Conservation (phyloP, 2,888 invertebrate species). For the Drosophila rubida region DNA sequence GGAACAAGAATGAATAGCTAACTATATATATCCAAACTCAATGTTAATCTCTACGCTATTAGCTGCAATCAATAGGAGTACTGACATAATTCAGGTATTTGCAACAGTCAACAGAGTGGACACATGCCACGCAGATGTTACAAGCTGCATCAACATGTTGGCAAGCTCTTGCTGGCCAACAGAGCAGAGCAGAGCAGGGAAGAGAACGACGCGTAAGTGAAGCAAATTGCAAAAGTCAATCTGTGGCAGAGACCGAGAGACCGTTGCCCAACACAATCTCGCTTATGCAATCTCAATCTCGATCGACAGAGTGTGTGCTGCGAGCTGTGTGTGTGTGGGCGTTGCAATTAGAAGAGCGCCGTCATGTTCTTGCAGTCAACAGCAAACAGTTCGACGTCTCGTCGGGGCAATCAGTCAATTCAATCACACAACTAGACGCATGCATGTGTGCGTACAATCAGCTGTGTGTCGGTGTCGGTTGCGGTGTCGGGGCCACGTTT, state of each 20-base stretch:
- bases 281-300: constrained; percentile 66
- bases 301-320: constrained; percentile 25
- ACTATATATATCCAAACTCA: too few relatives aligned
- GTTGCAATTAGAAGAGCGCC: constrained; percentile 75
- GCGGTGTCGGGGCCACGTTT: constrained; percentile 58
- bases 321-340: constrained; percentile 63
- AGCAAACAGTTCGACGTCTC: constrained; percentile 51
- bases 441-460: constrained; percentile 32
- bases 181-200: neutral
- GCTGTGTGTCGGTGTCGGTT: constrained; percentile 45
- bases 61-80: neutral
- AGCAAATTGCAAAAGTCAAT: constrained; percentile 77
- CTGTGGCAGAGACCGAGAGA: constrained; percentile 54
- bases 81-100: too few relatives aligned
- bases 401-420: constrained; percentile 72
- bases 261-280: constrained; percentile 59
- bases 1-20: too few relatives aligned
- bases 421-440: constrained; percentile 54
- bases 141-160: constrained; percentile 5
- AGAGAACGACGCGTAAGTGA: constrained; percentile 48
- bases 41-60: too few relatives aligned
- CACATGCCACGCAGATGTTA: constrained; percentile 18
- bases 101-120: neutral
- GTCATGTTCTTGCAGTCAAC: constrained; percentile 52
- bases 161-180: neutral